These are phyloP conservation scores for Tetranychus cinnabarinus DNA, from an alignment of 1,140 invertebrate genomes.

Conservation along the genomic window DNA sequence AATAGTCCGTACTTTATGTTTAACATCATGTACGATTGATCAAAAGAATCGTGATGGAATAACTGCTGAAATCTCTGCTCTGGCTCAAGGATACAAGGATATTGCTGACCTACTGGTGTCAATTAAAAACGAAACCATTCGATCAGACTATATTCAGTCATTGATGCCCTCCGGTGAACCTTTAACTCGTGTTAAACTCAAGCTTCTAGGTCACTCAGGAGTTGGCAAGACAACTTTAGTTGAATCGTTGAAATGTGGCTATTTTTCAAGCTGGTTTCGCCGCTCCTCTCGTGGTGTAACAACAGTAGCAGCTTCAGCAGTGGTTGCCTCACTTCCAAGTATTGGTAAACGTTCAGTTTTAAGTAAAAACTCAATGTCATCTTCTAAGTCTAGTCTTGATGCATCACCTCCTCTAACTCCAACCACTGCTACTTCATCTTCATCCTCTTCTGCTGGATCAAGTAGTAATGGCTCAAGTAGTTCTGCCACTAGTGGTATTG, in stretches of 20 bases:
- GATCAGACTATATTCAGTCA: constrained; percentile 42
- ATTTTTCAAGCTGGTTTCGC: constrained; percentile 37
- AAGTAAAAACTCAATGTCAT: neutral
- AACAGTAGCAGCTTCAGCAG: neutral
- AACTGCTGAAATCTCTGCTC: constrained; percentile 50
- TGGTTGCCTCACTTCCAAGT: neutral
- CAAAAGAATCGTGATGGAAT: constrained; percentile 44
- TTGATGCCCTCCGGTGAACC: constrained; percentile 31
- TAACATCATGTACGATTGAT: constrained; percentile 37
- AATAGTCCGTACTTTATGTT: constrained; percentile 44
- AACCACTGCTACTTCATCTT: neutral
- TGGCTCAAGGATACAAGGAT: constrained; percentile 47
- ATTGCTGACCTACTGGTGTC: constrained; percentile 45
- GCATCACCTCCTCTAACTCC: neutral
- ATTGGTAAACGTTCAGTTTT: neutral
- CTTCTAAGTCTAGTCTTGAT: constrained; percentile 3
- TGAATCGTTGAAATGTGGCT: constrained; percentile 40
- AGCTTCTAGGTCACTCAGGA: constrained; percentile 48
- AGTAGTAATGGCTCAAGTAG: no score
- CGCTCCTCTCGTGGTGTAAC: constrained; percentile 15
- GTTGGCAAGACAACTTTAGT: constrained; percentile 49
- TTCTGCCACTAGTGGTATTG: neutral
- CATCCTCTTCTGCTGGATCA: no score
- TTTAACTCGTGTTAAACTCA: constrained; percentile 42
- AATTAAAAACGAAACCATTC: constrained; percentile 31